A percentile compares a stretch with the other conserved stretches of the same genome.
Evolutionary conservation across 2,888 invertebrate genomes (phyloP).

Genomic region (Neria commutata): DNA sequence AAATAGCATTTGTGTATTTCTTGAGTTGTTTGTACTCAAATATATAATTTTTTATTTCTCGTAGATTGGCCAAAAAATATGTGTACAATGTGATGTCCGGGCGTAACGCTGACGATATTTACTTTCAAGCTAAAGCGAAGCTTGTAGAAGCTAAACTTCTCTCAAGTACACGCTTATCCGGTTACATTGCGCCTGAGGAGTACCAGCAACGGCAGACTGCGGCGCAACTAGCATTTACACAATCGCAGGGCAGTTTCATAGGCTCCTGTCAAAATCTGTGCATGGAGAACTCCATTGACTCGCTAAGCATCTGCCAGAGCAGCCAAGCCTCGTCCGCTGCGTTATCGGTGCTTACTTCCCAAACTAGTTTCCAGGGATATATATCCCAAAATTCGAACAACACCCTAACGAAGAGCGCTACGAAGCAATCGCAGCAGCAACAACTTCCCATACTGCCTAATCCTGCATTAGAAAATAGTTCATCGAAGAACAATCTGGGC

Average conservation of each 20-base stretch:
- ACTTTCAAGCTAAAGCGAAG: conserved; percentile 50
- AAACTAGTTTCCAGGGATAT: conserved; percentile 41
- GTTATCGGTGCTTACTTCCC: too few relatives aligned
- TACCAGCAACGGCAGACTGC: conserved; percentile 48
- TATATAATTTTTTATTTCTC: conserved; percentile 24
- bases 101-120: conserved; percentile 70
- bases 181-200: conserved; percentile 59
- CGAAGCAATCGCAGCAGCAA: conserved; percentile 16
- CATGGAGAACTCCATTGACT: conserved; percentile 52
- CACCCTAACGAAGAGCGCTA: conserved; percentile 18
- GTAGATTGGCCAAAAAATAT: conserved; percentile 70
- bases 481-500: conserved; percentile 58
- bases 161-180: conserved; percentile 46
- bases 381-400: conserved; percentile 28
- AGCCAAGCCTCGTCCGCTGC: conserved; percentile 43
- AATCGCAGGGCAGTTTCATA: conserved; percentile 3
- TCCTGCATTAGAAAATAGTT: conserved; percentile 51
- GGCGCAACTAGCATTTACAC: conserved; percentile 20
- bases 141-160: conserved; percentile 47
- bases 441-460: conserved; percentile 45
- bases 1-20: too few relatives aligned
- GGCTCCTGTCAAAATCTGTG: conserved; percentile 44
- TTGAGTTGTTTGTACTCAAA: not conserved
- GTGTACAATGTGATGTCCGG: conserved; percentile 71
- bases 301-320: conserved; percentile 43